These are phyloP conservation scores for Acanthosepion esculentum DNA, from an alignment of 2,888 invertebrate species.

Conservation along the genomic window DNA sequence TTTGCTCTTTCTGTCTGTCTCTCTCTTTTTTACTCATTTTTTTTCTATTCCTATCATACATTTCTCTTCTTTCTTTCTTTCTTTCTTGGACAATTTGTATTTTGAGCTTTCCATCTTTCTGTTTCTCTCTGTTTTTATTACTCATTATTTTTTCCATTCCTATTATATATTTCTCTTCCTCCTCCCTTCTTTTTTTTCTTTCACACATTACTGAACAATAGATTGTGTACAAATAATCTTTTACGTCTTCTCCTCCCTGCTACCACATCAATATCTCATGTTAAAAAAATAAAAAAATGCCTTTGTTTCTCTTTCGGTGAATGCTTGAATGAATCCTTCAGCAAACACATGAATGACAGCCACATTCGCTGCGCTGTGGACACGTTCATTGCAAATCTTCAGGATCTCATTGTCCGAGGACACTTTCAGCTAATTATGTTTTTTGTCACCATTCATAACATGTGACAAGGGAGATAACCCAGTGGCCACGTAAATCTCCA, in stretches of 20 bases:
- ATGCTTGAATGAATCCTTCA: background rate
- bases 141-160: background rate
- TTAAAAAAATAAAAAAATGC: background rate
- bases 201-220: background rate
- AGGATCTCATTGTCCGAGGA: background rate
- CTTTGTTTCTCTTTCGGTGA: constrained; percentile 16
- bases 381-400: background rate
- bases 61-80: background rate
- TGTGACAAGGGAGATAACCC: constrained; percentile 15
- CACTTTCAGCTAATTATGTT: background rate
- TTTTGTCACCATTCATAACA: constrained; percentile 8
- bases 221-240: background rate
- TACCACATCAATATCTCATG: background rate
- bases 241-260: background rate
- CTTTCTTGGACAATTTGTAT: background rate
- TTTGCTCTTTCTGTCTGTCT: background rate
- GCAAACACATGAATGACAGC: background rate
- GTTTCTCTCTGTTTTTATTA: background rate
- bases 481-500: constrained; percentile 9
- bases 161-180: background rate
- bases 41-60: background rate
- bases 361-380: background rate
- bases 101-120: background rate
- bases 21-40: background rate
- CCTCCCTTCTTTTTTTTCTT: background rate